Base-by-base conservation (phyloP, 2,113 vertebrate genomes). In the Dendrocopos noguchii region DNA sequence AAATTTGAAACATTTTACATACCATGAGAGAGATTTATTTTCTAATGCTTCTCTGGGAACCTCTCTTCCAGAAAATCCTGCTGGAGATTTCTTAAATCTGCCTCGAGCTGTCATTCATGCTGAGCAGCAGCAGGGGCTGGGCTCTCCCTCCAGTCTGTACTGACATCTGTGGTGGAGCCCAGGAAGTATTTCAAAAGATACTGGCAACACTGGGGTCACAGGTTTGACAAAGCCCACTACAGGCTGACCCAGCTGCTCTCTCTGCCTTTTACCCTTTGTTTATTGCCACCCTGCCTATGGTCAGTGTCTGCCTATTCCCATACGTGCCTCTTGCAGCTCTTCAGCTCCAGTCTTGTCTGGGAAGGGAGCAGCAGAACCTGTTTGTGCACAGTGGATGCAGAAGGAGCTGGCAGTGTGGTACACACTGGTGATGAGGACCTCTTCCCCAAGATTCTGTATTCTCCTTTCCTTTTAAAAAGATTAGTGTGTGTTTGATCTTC, bases 401-500 rank as follows among this genome's bases (percentile, higher is more conserved):
- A 34, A 33, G 63, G 71, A 88, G 64, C 61, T 87, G 63, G 22
- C 39, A 60, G 22, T 27, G 24, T 79, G 44, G 14, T 75, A 29
- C 16, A 27, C 22, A 9, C 70, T 59, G 39, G 34, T 1, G 28
- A 91, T 86, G 91, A 95, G 80, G 66, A 63, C 73, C 63, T 86
- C 44, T 59, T 92, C 61, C 78, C 61, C 57, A 63, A 18, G 59
- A 61, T 44, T 85, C 60, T 71, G 56, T 82, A 73, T 57, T 80
- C 74, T 84, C 86, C 71, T 88, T 88, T 68, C 34, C 42, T 84
- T 95, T 88, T 86, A 50, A 86, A 80, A 73, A 95, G 82, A 93
- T 94, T 86, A 90, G 63, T 59, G 33, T 83, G 88, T 70, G 84
- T 95, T 94, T 96, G 93, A 91, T 95, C 94, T 96, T 95, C 74